Conservation (phyloP, 2,113 vertebrate genomes). For the Piprites chloris region DNA sequence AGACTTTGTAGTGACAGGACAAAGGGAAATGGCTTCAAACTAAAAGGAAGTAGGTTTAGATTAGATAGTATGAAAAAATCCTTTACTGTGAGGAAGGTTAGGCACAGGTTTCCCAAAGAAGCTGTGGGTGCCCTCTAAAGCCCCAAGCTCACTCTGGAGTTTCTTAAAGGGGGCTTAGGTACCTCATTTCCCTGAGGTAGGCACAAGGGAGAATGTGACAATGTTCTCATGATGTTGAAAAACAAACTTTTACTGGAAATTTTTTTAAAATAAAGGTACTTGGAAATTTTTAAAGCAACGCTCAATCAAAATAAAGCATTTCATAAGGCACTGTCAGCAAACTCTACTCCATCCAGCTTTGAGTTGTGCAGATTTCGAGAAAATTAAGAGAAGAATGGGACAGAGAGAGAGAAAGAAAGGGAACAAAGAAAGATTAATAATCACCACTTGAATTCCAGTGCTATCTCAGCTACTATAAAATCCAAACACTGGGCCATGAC, state of each 20-base stretch:
- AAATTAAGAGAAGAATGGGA: not conserved
- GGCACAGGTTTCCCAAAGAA: not conserved
- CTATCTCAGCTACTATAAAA: not conserved
- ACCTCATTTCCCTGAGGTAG: not conserved
- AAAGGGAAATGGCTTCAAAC: not conserved
- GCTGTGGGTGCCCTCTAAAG: not conserved
- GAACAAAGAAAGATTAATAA: not conserved
- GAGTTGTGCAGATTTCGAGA: not conserved
- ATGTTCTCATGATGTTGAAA: not conserved
- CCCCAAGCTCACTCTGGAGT: not conserved
- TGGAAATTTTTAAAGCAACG: not conserved
- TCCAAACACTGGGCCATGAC: not conserved
- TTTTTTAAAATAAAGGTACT: not conserved
- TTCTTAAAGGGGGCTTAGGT: not conserved
- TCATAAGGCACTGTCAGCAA: not conserved
- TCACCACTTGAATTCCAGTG: not conserved
- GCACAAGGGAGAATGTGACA: not conserved
- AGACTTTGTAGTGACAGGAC: not conserved
- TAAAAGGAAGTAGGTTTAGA: not conserved
- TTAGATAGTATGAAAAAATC: not conserved
- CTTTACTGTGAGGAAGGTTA: not conserved
- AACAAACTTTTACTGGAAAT: not conserved
- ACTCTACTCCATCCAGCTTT: not conserved
- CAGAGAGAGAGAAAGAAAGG: not conserved
- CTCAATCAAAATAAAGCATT: not conserved